Evolutionary conservation across 2,888 invertebrate genomes (phyloP), one percentile per base, ranked within the genome.

Genomic region (Drosophila kuntzei): DNA sequence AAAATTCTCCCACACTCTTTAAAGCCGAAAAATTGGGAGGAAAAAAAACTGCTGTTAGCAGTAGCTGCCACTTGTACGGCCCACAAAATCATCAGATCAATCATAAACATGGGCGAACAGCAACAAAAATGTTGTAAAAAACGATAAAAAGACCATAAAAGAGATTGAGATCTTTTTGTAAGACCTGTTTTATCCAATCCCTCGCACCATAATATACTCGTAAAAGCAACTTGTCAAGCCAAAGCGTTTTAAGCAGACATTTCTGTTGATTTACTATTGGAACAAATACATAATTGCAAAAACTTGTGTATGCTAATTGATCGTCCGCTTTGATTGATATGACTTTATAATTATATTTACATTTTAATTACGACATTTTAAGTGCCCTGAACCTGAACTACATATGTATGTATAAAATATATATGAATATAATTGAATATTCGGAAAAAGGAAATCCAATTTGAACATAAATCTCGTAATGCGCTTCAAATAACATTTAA

Each of bases 1-100:
- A 74, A 77, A 85, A 85, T 82, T 82, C 88, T 85, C 88, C 82
- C 82, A 87, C 88, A 87, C 88, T 85, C 86, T 85, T 82, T 57
- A 64, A 61, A 44, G 18, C 36, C 51, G 29, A 55, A 63, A 69
- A 29, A 50, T 11, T 11, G 11, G 16, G 34, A 51, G 44, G 14
- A 46, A 37, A 59, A 50, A 51, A 46, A 20, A 57, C 39, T 22
- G 59, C 66, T 71, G 46, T 12, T 6, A 36, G 73, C 82, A 65
- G 82, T 82, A 79, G 86, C 86, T 79, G 79, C 66, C 69, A 69
- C 79, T 65, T 72, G 79, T 64, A 54, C 71, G 68, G 68, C 69
- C 76, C 66, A 82, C 76, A 85, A 87, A 83, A 67, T 85, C 82
- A 85, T 85, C 82, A 82, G 82, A 82, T 82, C 88, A 82, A 87